phyloP scores from a whole-genome alignment of 1,140 invertebrate species.

The Calycopis cecrops region DNA sequence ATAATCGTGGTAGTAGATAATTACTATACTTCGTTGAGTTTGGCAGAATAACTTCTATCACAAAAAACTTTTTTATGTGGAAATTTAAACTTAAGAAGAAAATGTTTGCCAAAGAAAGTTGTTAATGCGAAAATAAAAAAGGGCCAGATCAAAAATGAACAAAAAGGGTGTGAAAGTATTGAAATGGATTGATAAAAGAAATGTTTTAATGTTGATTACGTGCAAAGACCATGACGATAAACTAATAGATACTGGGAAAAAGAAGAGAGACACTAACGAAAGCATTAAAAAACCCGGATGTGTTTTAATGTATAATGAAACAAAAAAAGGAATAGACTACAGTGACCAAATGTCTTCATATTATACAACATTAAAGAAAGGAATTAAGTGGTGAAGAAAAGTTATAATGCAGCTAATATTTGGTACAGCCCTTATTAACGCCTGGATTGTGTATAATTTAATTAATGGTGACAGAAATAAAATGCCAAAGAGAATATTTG shows the following conservation, averaged over 20 bases:
- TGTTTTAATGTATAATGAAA: slow-evolving; percentile 29
- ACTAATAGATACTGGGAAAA: slow-evolving; percentile 26
- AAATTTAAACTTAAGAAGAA: slow-evolving; percentile 22
- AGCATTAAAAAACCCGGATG: slow-evolving; percentile 26
- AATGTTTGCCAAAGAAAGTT: slow-evolving; percentile 29
- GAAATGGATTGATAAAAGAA: slow-evolving; percentile 26
- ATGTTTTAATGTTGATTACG: slow-evolving; percentile 28
- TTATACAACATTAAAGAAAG: slow-evolving; percentile 22
- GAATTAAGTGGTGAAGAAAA: slow-evolving; percentile 24
- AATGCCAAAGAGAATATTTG: slow-evolving; percentile 19
- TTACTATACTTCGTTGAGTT: slow-evolving; percentile 23
- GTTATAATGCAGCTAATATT: slow-evolving; percentile 23
- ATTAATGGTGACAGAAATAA: slow-evolving; percentile 19
- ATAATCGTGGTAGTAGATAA: slow-evolving; percentile 27
- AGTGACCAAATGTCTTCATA: slow-evolving; percentile 23
- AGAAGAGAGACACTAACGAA: slow-evolving; percentile 25
- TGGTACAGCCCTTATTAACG: slow-evolving; percentile 24
- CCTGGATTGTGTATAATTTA: slow-evolving; percentile 27
- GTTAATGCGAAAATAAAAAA: slow-evolving; percentile 21
- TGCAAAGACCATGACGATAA: slow-evolving; percentile 28
- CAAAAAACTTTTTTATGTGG: slow-evolving; percentile 30
- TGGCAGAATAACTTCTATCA: slow-evolving; percentile 28
- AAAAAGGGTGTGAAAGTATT: slow-evolving; percentile 24
- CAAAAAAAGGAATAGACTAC: slow-evolving; percentile 27
- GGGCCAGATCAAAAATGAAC: slow-evolving; percentile 24